Conservation (phyloP, 2,888 invertebrate species). For the Drosophila monieri region DNA sequence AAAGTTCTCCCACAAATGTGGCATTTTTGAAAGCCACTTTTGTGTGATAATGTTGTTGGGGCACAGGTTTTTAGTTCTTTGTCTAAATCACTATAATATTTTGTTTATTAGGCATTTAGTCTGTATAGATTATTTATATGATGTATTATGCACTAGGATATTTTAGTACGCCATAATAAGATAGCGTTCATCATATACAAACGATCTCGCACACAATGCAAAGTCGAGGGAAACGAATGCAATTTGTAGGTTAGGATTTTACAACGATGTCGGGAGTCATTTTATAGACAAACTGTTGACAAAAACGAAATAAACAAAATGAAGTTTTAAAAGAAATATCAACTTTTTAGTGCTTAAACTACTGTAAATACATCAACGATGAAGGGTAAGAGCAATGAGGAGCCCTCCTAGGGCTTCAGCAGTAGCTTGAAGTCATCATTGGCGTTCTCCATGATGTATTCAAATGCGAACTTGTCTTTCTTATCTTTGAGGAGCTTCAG, state of each 20-base stretch:
- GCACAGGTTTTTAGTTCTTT: conserved; percentile 7
- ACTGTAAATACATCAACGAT: conserved; percentile 24
- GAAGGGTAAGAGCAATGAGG: background rate
- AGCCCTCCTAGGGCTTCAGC: conserved; percentile 74
- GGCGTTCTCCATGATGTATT: conserved; percentile 82
- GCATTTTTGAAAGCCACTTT: background rate
- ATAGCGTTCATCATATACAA: conserved; percentile 33
- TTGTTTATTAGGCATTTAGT: conserved; percentile 42
- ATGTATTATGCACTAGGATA: conserved; percentile 31
- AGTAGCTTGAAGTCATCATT: conserved; percentile 83
- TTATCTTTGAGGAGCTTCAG: conserved; percentile 83
- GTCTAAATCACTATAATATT: conserved; percentile 25
- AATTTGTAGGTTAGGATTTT: conserved; percentile 38
- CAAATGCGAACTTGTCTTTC: conserved; percentile 84
- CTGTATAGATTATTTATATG: conserved; percentile 28
- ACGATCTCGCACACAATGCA: conserved; percentile 33
- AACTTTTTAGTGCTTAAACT: conserved; percentile 40
- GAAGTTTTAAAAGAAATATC: conserved; percentile 25
- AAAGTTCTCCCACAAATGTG: conserved; percentile 6
- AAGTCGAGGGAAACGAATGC: conserved; percentile 6
- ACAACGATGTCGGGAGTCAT: conserved; percentile 32
- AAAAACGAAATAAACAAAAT: conserved; percentile 32
- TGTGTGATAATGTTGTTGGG: conserved; percentile 6
- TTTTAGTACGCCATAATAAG: conserved; percentile 46
- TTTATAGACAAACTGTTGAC: conserved; percentile 32